Base-by-base conservation (phyloP, 2,888 invertebrate species). In the Phrixothrix hirtus region DNA sequence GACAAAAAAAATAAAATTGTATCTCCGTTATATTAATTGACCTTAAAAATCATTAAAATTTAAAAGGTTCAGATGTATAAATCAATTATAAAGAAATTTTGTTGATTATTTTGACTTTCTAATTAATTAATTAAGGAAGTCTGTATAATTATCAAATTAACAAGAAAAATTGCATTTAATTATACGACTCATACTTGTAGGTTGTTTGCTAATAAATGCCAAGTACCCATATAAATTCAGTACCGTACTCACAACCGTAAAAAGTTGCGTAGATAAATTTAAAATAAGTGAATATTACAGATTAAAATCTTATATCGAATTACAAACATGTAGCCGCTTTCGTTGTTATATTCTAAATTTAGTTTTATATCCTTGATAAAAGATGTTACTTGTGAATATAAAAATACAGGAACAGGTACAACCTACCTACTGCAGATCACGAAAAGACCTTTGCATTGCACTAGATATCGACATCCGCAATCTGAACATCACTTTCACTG, bases 361-460 rank as follows among this genome's bases (percentile, higher is more conserved):
- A 46, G 36, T 45, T 45, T 45, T 45, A 45, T 45, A 36, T 36
- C 44, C 35, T 45, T 29, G 36, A 36, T 45, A 17, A 36, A 37
- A 38, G 46, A 46, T 46, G 46, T 46, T 21, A n/a, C 9, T 46
- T 29, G 31, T 30, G 37, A 29, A 46, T 27, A 32, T 38, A 46
- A 39, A 39, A 12, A 27, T 39, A 39, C 39, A 39, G 27, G 41
- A 49, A 46, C n/a, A n/a, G n/a, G n/a, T n/a, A n/a, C n/a, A n/a
- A n/a, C n/a, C n/a, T 46, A 42, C 47, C 42, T 43, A 55, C 41
- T 38, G 36, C 36, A 35, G 42, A 48, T 43, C 46, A 52, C 53
- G 49, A 49, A 30, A n/a, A 50, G 57, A 57, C 57, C 57, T 57
- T 58, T 58, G 47, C 58, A 54, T 57, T 57, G 58, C 58, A 58